phyloP scores from a whole-genome alignment of 2,113 vertebrate species.

The Cololabis saira region DNA sequence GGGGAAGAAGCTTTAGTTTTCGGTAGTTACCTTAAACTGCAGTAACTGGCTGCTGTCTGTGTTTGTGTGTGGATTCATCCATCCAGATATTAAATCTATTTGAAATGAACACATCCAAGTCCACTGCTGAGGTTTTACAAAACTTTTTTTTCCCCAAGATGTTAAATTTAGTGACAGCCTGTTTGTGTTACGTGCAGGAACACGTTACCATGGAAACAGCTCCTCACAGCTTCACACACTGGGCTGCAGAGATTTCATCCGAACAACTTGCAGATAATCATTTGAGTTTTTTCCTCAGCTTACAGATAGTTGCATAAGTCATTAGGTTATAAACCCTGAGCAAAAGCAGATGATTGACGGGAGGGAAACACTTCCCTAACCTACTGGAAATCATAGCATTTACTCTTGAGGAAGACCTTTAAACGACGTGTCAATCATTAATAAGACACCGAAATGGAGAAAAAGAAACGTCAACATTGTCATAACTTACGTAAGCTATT shows the following conservation, averaged over 20 bases:
- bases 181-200: conserved; percentile 22
- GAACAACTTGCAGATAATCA: conserved; percentile 16
- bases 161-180: conserved; percentile 12
- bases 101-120: not conserved
- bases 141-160: not conserved
- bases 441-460: no score
- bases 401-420: no score
- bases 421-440: no score
- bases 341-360: no score
- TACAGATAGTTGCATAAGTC: not conserved
- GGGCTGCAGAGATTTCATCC: conserved; percentile 10
- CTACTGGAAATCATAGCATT: no score
- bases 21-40: no score
- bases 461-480: not conserved
- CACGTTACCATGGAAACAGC: conserved; percentile 62
- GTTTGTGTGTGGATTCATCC: no score
- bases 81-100: not conserved
- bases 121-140: not conserved
- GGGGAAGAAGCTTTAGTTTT: no score
- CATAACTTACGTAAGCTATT: no score
- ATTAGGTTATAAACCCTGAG: not conserved
- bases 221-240: conserved; percentile 24
- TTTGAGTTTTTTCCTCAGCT: no score
- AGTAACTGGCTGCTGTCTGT: no score
- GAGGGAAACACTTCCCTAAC: no score